Evolutionary conservation across 2,888 invertebrate genomes (phyloP).

Genomic region (Drosophila diplacantha): DNA sequence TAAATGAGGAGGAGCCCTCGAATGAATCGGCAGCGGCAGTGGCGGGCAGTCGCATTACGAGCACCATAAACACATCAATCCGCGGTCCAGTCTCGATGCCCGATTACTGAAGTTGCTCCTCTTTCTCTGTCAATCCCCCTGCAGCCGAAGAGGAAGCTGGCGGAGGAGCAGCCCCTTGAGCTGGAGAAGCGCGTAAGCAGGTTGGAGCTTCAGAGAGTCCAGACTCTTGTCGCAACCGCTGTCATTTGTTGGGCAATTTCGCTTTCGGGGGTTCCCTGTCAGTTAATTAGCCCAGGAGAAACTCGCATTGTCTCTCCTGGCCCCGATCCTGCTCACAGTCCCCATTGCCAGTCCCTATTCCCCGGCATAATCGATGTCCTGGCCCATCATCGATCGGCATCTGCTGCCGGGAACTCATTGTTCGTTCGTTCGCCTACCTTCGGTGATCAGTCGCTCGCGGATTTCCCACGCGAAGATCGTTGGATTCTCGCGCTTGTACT

Average conservation of each 20-base stretch:
- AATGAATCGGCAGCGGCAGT: constrained; percentile 26
- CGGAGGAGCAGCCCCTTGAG: neutral
- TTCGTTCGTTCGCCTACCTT: constrained; percentile 83
- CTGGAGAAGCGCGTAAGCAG: constrained; percentile 31
- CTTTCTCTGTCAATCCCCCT: constrained; percentile 16
- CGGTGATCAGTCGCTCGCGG: constrained; percentile 95
- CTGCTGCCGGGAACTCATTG: constrained; percentile 30
- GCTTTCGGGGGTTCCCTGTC: constrained; percentile 68
- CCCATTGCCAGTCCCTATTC: neutral
- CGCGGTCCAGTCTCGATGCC: constrained; percentile 9
- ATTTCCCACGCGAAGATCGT: constrained; percentile 99
- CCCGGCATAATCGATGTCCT: constrained; percentile 2
- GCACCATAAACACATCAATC: constrained; percentile 72
- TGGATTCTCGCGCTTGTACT: constrained; percentile 98
- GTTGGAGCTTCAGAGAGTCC: constrained; percentile 4
- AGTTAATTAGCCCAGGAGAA: constrained; percentile 64
- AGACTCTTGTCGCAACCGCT: constrained; percentile 35
- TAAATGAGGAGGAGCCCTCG: constrained; percentile 49
- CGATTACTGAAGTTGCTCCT: constrained; percentile 15
- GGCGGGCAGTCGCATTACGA: constrained; percentile 58
- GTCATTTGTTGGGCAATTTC: constrained; percentile 56
- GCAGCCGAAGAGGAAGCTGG: constrained; percentile 1
- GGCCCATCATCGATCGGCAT: constrained; percentile 20
- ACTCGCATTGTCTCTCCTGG: constrained; percentile 15
- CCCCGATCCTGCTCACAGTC: constrained; percentile 1